Evolutionary conservation across 2,888 invertebrate species (phyloP).

Genomic region (Podabrus alpinus): DNA sequence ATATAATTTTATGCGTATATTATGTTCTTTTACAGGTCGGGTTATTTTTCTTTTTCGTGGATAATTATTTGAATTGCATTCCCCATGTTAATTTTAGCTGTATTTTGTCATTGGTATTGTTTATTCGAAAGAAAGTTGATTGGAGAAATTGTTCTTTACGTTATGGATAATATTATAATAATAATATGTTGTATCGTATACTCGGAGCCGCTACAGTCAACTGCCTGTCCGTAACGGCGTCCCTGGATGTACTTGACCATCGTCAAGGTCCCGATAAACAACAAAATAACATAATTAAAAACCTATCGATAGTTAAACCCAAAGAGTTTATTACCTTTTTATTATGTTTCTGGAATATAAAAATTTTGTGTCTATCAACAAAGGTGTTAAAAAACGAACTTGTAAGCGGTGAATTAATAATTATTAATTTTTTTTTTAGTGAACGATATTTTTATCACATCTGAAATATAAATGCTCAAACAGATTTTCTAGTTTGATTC

Average conservation of each 20-base stretch:
- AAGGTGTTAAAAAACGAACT: neutral
- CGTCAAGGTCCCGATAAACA: neutral
- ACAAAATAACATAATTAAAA: neutral
- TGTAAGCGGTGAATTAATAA: neutral
- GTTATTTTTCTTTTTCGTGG: too few relatives aligned
- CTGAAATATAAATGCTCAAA: neutral
- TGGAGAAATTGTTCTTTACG: too few relatives aligned
- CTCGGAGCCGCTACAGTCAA: too few relatives aligned
- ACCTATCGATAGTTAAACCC: neutral
- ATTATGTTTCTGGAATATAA: neutral
- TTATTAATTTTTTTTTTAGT: neutral
- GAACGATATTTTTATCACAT: neutral
- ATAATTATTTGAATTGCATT: too few relatives aligned
- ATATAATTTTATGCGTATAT: too few relatives aligned
- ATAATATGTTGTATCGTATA: too few relatives aligned
- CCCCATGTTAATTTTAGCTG: too few relatives aligned
- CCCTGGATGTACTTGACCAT: neutral
- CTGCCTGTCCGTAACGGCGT: neutral
- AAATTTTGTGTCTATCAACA: neutral
- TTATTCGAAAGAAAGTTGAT: too few relatives aligned
- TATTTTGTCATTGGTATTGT: too few relatives aligned
- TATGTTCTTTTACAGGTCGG: too few relatives aligned
- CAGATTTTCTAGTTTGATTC: slow-evolving; percentile 5
- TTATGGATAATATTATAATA: too few relatives aligned
- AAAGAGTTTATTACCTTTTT: neutral